phyloP scores from a whole-genome alignment of 2,888 invertebrate species.

The Acanthosepion lycidas region DNA sequence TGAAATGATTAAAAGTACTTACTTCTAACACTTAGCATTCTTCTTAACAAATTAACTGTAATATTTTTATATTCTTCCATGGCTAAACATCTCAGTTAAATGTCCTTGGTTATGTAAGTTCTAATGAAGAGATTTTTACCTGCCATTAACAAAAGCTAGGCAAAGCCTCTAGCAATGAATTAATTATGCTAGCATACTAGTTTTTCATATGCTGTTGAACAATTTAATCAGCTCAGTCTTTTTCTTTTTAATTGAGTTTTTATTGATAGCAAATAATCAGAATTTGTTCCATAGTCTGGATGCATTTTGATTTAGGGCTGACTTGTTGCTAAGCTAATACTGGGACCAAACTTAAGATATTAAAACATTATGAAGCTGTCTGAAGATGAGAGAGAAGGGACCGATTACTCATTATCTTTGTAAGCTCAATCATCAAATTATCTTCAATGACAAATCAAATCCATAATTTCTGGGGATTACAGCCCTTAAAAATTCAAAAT shows the following conservation, averaged over 20 bases:
- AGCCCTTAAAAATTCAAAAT: slow-evolving; percentile 17
- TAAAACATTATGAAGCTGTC: no score
- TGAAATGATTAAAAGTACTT: no score
- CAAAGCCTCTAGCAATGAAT: no score
- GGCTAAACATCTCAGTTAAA: no score
- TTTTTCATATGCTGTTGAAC: not conserved
- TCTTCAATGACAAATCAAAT: slow-evolving; percentile 33
- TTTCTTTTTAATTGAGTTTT: not conserved
- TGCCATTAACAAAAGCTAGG: no score
- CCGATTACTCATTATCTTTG: not conserved
- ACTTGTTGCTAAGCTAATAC: not conserved
- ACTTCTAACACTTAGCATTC: no score
- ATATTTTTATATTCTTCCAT: no score
- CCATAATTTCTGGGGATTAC: not conserved
- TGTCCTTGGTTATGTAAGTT: no score
- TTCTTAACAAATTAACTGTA: no score
- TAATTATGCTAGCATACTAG: no score
- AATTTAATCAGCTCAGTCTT: not conserved
- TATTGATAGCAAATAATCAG: not conserved
- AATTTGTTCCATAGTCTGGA: not conserved
- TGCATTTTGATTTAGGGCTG: not conserved
- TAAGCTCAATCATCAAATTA: not conserved
- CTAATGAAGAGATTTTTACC: no score
- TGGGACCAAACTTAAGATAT: not conserved
- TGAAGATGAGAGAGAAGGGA: no score